These are phyloP conservation scores for Cirrhinus molitorella DNA, from an alignment of 2,797 vertebrate species.

Conservation along the genomic window DNA sequence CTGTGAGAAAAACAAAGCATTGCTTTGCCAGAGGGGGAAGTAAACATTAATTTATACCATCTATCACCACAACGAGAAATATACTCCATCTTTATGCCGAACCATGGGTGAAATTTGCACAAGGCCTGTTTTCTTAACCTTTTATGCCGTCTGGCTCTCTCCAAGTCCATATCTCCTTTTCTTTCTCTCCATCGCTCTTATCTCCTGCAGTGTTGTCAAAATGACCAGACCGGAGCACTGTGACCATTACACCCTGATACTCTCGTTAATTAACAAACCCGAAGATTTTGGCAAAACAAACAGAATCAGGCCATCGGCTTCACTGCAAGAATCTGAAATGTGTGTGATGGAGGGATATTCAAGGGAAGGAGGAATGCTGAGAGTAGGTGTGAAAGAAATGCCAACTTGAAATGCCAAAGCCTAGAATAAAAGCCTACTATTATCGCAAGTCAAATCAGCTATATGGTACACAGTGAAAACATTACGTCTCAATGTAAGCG, in stretches of 20 bases:
- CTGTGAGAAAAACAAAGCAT: neutral
- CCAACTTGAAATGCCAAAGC: conserved; percentile 37
- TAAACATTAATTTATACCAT: conserved; percentile 32
- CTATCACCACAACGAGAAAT: conserved; percentile 33
- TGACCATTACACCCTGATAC: conserved; percentile 58
- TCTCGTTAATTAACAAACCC: conserved; percentile 62
- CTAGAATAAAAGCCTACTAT: conserved; percentile 27
- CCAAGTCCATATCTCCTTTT: neutral
- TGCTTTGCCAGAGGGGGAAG: conserved; percentile 12
- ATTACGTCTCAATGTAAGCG: conserved; percentile 32
- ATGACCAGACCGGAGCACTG: conserved; percentile 52
- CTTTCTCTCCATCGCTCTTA: conserved; percentile 40
- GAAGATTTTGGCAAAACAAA: conserved; percentile 57
- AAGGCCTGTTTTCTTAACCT: conserved; percentile 32
- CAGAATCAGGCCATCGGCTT: conserved; percentile 50
- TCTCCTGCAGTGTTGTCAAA: conserved; percentile 44
- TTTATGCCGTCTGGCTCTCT: neutral
- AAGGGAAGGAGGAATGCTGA: conserved; percentile 9
- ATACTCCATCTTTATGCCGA: conserved; percentile 16
- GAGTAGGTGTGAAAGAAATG: conserved; percentile 25
- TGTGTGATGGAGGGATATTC: neutral
- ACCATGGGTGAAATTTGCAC: conserved; percentile 14
- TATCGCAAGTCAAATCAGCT: conserved; percentile 27
- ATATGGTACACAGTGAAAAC: conserved; percentile 31
- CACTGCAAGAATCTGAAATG: conserved; percentile 46